A percentile compares a stretch with the other conserved stretches of the same genome.
Evolutionary conservation across 2,888 invertebrate genomes (phyloP).

Genomic region (Macaria notata): DNA sequence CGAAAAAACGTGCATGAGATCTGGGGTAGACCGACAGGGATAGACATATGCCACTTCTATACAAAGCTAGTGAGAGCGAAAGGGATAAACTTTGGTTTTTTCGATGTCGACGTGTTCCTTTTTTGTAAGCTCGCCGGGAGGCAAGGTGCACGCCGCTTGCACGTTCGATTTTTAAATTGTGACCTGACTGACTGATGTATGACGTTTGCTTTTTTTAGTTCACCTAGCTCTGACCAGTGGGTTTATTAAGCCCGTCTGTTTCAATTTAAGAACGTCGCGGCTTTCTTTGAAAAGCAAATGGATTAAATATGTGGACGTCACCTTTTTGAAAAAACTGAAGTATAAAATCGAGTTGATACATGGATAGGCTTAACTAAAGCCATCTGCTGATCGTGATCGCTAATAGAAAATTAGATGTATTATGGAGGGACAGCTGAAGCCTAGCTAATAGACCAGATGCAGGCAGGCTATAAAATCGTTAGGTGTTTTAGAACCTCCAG

Average conservation of each 20-base stretch:
- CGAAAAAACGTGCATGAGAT: constrained; percentile 69
- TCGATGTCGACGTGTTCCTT: constrained; percentile 58
- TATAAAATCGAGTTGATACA: constrained; percentile 4
- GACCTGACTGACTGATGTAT: constrained; percentile 67
- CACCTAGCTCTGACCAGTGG: constrained; percentile 11
- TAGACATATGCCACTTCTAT: constrained; percentile 31
- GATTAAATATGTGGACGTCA: constrained; percentile 4
- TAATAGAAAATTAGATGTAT: constrained; percentile 8
- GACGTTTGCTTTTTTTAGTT: constrained; percentile 44
- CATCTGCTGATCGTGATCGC: constrained; percentile 4
- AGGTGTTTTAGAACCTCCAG: too few relatives aligned
- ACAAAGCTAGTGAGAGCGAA: constrained; percentile 36
- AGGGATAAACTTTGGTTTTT: constrained; percentile 55
- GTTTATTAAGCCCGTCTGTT: constrained; percentile 4
- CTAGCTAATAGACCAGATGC: too few relatives aligned
- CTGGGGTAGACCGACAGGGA: constrained; percentile 54
- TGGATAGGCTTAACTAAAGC: not conserved
- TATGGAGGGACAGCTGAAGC: constrained; percentile 2
- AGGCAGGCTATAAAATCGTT: too few relatives aligned
- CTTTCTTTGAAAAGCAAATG: constrained; percentile 27
- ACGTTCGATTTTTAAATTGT: constrained; percentile 73
- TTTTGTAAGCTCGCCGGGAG: constrained; percentile 73
- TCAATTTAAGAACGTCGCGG: constrained; percentile 17
- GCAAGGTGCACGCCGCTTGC: constrained; percentile 65
- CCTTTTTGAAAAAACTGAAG: not conserved